These are phyloP conservation scores for Malachius bipustulatus DNA, from an alignment of 2,888 invertebrate species.

Conservation along the genomic window DNA sequence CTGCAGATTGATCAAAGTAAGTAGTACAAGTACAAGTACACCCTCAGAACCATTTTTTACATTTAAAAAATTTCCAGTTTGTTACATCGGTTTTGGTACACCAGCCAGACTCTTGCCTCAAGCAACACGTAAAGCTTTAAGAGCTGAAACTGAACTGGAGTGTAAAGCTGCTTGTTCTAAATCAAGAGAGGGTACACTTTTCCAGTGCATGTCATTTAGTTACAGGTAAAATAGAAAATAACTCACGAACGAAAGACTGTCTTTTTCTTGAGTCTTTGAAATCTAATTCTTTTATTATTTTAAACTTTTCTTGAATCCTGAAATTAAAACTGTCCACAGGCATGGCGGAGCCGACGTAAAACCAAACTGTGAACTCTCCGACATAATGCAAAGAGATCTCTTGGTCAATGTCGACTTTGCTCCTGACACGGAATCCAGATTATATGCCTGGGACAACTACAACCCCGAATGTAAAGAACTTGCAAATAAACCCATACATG, in stretches of 20 bases:
- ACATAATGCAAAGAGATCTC: constrained; percentile 63
- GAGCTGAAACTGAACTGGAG: constrained; percentile 50
- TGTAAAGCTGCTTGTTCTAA: constrained; percentile 59
- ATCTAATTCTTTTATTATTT: constrained; percentile 9
- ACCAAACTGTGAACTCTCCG: constrained; percentile 65
- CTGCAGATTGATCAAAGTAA: neutral
- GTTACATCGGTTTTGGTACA: constrained; percentile 67
- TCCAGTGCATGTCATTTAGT: constrained; percentile 67
- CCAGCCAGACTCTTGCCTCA: constrained; percentile 56
- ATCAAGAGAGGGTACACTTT: constrained; percentile 42
- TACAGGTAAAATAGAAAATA: constrained; percentile 42
- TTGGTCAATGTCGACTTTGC: constrained; percentile 61
- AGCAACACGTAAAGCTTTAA: constrained; percentile 53
- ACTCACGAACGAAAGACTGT: neutral
- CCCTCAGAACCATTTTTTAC: too few species aligned
- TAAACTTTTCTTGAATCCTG: too few species aligned
- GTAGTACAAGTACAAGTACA: constrained; percentile 1
- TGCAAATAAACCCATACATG: constrained; percentile 19
- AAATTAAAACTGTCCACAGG: too few species aligned
- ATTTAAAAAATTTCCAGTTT: constrained; percentile 42
- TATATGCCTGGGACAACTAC: constrained; percentile 69
- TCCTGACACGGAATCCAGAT: constrained; percentile 54
- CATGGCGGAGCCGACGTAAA: constrained; percentile 20
- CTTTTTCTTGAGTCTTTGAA: neutral
- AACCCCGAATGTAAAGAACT: constrained; percentile 51